These are phyloP conservation scores for Coendou prehensilis DNA, from an alignment of 2,797 vertebrate genomes.

Conservation along the genomic window DNA sequence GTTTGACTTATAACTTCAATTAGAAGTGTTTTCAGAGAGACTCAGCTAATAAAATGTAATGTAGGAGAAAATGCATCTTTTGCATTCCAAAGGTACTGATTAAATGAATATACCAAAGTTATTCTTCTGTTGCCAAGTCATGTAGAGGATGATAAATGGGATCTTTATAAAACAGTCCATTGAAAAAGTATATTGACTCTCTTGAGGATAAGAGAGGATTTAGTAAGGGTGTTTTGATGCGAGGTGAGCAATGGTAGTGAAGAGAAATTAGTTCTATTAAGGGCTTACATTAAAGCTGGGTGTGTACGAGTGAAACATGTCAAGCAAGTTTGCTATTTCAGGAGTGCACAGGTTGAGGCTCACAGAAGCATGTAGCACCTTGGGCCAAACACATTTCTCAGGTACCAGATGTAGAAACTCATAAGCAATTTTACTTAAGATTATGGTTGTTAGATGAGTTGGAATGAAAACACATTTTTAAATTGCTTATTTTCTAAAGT, in stretches of 20 bases:
- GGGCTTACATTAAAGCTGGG: constrained; percentile 18
- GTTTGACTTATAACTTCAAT: constrained; percentile 42
- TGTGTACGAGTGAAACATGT: constrained; percentile 9
- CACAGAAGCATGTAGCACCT: constrained; percentile 8
- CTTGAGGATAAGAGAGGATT: constrained; percentile 40
- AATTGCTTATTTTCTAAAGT: constrained; percentile 69
- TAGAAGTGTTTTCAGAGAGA: constrained; percentile 65
- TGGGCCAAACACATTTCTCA: constrained; percentile 40
- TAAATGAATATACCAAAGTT: constrained; percentile 46
- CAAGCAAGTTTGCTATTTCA: constrained; percentile 31
- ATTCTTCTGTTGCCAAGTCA: constrained; percentile 17
- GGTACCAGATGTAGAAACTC: constrained; percentile 63
- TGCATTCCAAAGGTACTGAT: neutral
- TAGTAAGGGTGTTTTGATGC: constrained; percentile 60
- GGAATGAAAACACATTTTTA: constrained; percentile 49
- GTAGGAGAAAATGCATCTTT: constrained; percentile 32
- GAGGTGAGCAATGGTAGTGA: constrained; percentile 40
- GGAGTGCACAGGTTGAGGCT: neutral
- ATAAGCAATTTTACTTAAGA: constrained; percentile 37
- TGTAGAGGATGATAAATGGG: constrained; percentile 38
- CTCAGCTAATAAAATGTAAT: constrained; percentile 56
- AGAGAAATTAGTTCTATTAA: constrained; percentile 70
- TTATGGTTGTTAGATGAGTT: constrained; percentile 56
- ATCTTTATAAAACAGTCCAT: constrained; percentile 19
- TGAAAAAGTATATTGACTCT: constrained; percentile 25